A percentile compares a stretch with the other conserved stretches of the same genome.
Conservation (phyloP, 2,797 vertebrate genomes). For the Sus cebifrons region DNA sequence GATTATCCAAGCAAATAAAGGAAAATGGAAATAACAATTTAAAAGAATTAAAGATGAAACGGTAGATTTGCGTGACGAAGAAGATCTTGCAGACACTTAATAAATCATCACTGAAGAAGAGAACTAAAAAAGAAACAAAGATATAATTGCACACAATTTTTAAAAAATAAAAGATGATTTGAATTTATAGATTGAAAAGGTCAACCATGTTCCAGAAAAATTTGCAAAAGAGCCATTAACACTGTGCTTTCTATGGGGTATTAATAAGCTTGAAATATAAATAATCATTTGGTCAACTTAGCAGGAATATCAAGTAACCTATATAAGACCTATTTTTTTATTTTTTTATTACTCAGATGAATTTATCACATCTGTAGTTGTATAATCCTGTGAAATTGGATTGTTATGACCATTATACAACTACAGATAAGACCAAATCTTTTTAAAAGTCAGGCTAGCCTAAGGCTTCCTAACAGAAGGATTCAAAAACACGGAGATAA, state of each 20-base stretch:
- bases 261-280: neutral
- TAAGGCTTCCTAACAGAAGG: neutral
- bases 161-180: neutral
- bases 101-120: neutral
- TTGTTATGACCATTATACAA: too few species aligned
- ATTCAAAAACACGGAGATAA: neutral
- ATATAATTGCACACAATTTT: neutral
- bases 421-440: neutral
- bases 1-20: neutral
- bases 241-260: neutral
- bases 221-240: neutral
- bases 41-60: neutral
- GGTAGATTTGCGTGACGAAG: neutral
- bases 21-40: neutral
- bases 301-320: slow-evolving; percentile 1
- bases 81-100: neutral
- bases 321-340: neutral
- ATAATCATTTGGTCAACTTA: neutral
- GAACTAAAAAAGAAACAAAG: neutral
- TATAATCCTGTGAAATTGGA: too few species aligned
- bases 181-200: neutral
- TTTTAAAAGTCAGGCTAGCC: neutral
- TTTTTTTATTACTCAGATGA: too few species aligned
- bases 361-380: too few species aligned
- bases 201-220: neutral